Evolutionary conservation across 2,888 invertebrate genomes (phyloP).

Genomic region (Hirtodrosophila alboralis): DNA sequence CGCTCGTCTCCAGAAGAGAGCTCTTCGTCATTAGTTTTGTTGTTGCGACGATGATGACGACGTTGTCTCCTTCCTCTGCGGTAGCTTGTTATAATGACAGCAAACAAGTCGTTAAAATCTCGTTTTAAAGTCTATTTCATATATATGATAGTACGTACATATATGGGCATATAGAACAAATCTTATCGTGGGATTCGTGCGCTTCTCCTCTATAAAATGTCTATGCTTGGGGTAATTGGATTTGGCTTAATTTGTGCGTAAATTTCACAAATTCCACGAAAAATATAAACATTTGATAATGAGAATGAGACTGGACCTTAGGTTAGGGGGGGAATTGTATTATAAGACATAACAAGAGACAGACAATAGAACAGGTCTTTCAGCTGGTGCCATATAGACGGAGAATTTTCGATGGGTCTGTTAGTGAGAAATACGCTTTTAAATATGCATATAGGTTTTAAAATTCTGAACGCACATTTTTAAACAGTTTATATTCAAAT

Average conservation of each 20-base stretch:
- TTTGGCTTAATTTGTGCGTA: constrained; percentile 15
- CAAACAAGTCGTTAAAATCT: constrained; percentile 73
- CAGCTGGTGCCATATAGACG: constrained; percentile 41
- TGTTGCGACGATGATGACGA: constrained; percentile 6
- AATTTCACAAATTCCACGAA: constrained; percentile 34
- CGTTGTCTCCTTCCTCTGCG: constrained; percentile 31
- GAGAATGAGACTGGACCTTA: too few species aligned
- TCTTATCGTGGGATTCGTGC: constrained; percentile 29
- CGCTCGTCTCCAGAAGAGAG: not conserved
- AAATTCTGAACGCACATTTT: constrained; percentile 37
- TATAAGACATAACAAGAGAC: constrained; percentile 7
- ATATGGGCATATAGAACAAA: constrained; percentile 34
- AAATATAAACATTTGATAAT: too few species aligned
- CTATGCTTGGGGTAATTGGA: constrained; percentile 5
- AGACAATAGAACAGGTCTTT: constrained; percentile 53
- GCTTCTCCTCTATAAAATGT: constrained; percentile 29
- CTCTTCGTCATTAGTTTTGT: constrained; percentile 29
- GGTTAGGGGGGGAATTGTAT: too few species aligned
- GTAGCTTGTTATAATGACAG: constrained; percentile 69
- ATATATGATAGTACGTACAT: not conserved
- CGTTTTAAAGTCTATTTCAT: constrained; percentile 45
- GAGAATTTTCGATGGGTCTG: constrained; percentile 27
- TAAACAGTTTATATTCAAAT: constrained; percentile 32
- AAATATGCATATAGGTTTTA: constrained; percentile 59
- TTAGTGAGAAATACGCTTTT: constrained; percentile 61